Evolutionary conservation across 1,140 invertebrate species (phyloP).

Genomic region (Helicoverpa armigera): DNA sequence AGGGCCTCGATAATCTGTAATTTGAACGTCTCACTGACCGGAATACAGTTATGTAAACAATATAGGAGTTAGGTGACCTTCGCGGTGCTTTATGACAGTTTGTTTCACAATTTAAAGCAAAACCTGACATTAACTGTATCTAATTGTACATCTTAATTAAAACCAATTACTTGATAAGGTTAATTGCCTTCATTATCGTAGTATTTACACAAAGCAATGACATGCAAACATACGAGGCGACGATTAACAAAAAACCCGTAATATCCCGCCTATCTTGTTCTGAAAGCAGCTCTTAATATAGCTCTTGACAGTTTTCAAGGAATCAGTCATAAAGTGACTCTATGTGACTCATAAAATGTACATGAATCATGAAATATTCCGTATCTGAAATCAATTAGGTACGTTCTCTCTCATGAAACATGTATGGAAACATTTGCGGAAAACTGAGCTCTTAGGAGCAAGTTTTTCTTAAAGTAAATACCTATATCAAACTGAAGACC

Average conservation of each 20-base stretch:
- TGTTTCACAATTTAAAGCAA: constrained; percentile 13
- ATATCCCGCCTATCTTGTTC: neutral
- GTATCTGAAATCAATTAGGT: too few relatives aligned
- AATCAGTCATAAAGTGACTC: neutral
- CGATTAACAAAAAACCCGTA: constrained; percentile 9
- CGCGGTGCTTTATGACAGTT: neutral
- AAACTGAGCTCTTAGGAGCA: too few relatives aligned
- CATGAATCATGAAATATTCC: too few relatives aligned
- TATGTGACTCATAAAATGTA: neutral
- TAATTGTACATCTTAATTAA: constrained; percentile 26
- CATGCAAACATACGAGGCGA: constrained; percentile 15
- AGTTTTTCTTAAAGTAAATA: too few relatives aligned
- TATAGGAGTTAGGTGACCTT: neutral
- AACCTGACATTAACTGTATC: constrained; percentile 15
- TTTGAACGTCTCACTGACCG: constrained; percentile 7
- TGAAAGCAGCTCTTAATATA: neutral
- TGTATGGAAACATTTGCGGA: too few relatives aligned
- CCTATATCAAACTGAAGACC: too few relatives aligned
- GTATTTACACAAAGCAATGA: constrained; percentile 3
- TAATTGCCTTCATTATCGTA: constrained; percentile 26
- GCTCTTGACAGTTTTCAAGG: neutral
- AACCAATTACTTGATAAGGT: constrained; percentile 28
- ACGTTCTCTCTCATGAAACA: too few relatives aligned
- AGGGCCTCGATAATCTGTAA: constrained; percentile 14
- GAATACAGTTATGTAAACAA: neutral